A percentile compares a stretch with the other conserved stretches of the same genome.
phyloP scores from a whole-genome alignment of 2,888 invertebrate genomes.

The Anaspis maculata region DNA sequence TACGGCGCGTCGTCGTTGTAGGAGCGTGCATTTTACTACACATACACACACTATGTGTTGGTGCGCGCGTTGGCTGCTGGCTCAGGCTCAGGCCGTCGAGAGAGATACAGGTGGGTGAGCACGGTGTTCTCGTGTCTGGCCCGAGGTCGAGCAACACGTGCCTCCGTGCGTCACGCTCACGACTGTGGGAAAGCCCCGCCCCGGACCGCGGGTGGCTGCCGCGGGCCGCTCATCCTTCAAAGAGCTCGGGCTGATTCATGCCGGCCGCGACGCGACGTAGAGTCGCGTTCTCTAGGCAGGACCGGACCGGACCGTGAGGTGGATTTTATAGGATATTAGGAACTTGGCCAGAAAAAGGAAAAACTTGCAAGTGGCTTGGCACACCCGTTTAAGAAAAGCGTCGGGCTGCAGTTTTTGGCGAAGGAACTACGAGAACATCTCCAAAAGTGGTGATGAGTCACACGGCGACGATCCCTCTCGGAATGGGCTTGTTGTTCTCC shows the following conservation, averaged over 20 bases:
- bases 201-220: conserved; percentile 34
- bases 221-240: conserved; percentile 15
- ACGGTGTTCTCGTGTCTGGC: conserved; percentile 18
- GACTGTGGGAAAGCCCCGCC: conserved; percentile 41
- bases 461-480: no score
- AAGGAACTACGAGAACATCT: no score
- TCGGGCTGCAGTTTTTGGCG: no score
- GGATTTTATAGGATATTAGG: no score
- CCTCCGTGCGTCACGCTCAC: conserved; percentile 39
- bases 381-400: no score
- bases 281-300: no score
- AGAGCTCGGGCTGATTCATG: conserved; percentile 15
- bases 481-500: no score
- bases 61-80: conserved; percentile 8
- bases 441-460: no score
- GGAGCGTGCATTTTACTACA: conserved; percentile 13
- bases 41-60: no score
- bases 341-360: no score
- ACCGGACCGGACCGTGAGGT: no score
- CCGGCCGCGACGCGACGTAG: conserved; percentile 9
- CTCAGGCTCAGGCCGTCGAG: conserved; percentile 9
- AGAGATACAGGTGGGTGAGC: conserved; percentile 16
- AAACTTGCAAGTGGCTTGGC: no score
- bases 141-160: conserved; percentile 45
- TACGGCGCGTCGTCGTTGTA: neutral